phyloP scores from a whole-genome alignment of 2,113 vertebrate genomes.

The Pollimyrus isidori region DNA sequence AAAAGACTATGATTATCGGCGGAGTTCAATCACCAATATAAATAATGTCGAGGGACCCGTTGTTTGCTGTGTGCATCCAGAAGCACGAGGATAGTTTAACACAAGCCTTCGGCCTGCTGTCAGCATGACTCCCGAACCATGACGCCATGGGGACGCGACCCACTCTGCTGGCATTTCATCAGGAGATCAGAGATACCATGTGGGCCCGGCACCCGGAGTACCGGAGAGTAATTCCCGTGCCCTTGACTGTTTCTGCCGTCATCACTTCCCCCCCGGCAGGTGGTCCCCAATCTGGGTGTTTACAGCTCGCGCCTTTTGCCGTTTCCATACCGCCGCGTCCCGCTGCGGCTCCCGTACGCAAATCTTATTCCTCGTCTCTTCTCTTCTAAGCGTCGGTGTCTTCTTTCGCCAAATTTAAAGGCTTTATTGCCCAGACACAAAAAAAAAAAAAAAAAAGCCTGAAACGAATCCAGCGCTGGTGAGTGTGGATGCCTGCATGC shows the following conservation, averaged over 20 bases:
- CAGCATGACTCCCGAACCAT: not conserved
- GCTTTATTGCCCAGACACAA: slow-evolving; percentile 9
- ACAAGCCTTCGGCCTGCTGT: not conserved
- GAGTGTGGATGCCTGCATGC: slow-evolving; percentile 5
- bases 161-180: not conserved
- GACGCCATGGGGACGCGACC: not conserved
- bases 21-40: not conserved
- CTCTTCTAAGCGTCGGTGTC: not conserved
- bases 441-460: not conserved
- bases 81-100: not conserved
- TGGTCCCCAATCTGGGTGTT: slow-evolving; percentile 20
- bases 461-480: slow-evolving; percentile 3
- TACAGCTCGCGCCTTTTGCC: not conserved
- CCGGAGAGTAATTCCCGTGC: slow-evolving; percentile 9
- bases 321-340: slow-evolving; percentile 24
- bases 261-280: not conserved
- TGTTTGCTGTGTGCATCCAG: not conserved
- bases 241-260: slow-evolving; percentile 21
- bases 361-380: not conserved
- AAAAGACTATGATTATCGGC: not conserved
- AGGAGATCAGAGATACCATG: not conserved
- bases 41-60: not conserved
- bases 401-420: slow-evolving; percentile 8
- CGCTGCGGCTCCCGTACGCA: slow-evolving; percentile 6
- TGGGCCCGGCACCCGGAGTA: not conserved